phyloP scores from a whole-genome alignment of 2,888 invertebrate species.

The Polylopha cassiicola region DNA sequence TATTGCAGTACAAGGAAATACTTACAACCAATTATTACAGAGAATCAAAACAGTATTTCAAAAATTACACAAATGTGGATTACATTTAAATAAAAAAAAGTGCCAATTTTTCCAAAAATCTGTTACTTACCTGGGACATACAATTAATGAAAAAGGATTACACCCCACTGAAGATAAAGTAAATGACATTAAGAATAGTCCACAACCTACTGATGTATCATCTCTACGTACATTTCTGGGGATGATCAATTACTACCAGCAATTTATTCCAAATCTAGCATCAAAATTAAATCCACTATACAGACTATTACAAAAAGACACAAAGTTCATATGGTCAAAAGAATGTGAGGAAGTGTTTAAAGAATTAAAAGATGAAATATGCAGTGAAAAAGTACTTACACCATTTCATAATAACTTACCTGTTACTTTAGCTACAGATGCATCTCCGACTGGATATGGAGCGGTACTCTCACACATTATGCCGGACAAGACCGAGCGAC shows the following conservation, averaged over 20 bases:
- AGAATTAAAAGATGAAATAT: constrained; percentile 27
- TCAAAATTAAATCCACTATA: constrained; percentile 27
- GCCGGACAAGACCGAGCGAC: constrained; percentile 36
- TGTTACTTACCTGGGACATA: constrained; percentile 24
- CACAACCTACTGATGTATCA: constrained; percentile 17
- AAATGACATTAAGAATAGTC: too few relatives aligned
- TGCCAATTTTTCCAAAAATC: constrained; percentile 26
- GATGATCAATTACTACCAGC: constrained; percentile 31
- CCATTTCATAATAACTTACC: constrained; percentile 32
- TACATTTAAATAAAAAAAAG: constrained; percentile 24
- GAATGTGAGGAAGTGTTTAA: constrained; percentile 21
- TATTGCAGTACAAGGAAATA: neutral
- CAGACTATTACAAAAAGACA: constrained; percentile 19
- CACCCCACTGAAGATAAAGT: too few relatives aligned
- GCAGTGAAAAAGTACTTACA: constrained; percentile 26
- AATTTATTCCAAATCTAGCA: constrained; percentile 30
- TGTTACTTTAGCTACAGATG: constrained; percentile 39
- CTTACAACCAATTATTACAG: neutral
- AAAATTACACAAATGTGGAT: neutral
- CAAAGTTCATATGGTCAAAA: constrained; percentile 18
- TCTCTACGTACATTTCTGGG: constrained; percentile 23
- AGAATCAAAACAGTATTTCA: neutral
- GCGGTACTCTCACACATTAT: constrained; percentile 35
- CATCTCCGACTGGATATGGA: constrained; percentile 36
- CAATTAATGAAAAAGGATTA: constrained; percentile 20